A percentile compares a stretch with the other conserved stretches of the same genome.
phyloP scores from a whole-genome alignment of 2,888 invertebrate genomes.

The Exephanes ischioxanthus region DNA sequence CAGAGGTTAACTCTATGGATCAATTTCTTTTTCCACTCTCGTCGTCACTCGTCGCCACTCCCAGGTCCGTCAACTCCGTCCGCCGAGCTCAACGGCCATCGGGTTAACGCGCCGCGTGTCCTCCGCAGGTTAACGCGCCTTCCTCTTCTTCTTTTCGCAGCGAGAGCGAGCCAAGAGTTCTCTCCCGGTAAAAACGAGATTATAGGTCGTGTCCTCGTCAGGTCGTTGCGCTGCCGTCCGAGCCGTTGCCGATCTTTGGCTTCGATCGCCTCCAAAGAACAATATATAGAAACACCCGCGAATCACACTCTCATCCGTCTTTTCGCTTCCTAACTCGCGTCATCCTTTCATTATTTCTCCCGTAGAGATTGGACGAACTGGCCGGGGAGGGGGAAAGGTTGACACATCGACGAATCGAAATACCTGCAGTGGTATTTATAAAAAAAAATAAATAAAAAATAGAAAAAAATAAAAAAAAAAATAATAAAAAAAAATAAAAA shows the following conservation, averaged over 20 bases:
- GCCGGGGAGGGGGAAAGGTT: conserved; percentile 32
- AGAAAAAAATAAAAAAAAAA: conserved; percentile 4
- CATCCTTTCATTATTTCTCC: conserved; percentile 26
- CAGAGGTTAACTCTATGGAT: background rate
- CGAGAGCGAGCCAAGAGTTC: conserved; percentile 13
- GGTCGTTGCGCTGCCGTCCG: conserved; percentile 58
- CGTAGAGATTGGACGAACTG: conserved; percentile 2
- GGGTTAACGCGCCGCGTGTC: conserved; percentile 62
- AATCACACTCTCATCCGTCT: conserved; percentile 48
- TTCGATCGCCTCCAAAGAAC: conserved; percentile 23
- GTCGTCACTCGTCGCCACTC: background rate
- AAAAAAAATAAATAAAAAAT: background rate
- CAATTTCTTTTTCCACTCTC: background rate
- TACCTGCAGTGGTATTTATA: conserved; percentile 19
- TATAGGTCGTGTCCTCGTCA: conserved; percentile 66
- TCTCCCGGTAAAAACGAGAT: conserved; percentile 62
- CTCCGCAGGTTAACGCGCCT: conserved; percentile 61
- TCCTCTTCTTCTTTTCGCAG: conserved; percentile 22
- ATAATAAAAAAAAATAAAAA: conserved; percentile 17
- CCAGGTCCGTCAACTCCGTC: conserved; percentile 32
- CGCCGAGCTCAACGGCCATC: conserved; percentile 40
- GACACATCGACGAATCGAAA: conserved; percentile 47
- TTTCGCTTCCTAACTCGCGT: conserved; percentile 37
- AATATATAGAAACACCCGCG: background rate
- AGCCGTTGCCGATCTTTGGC: conserved; percentile 7